Base-by-base conservation (phyloP, 2,113 vertebrate genomes). In the Pedionomus torquatus region DNA sequence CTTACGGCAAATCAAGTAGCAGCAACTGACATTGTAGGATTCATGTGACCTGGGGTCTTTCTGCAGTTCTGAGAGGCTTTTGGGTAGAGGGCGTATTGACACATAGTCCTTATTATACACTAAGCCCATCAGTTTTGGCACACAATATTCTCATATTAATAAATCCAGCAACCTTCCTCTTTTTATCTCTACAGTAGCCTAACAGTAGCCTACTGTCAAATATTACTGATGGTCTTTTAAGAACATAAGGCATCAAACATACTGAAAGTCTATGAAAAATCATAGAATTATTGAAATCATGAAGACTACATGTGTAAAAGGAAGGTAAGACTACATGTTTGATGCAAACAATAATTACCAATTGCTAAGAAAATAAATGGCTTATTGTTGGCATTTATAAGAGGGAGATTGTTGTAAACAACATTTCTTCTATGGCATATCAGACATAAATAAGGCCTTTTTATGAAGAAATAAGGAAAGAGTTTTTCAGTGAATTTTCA, bases 1-100 rank as follows among this genome's bases (percentile, higher is more conserved):
- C 75, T 75, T 91, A 93, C 93, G 48, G 78, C 31, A 94, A 91
- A 93, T 87, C 75, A 91, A 68, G 33, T 52, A 85, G 66, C 26
- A 87, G 49, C 57, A 68, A 24, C n/a, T 69, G 63, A 70, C 63
- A 89, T 17, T 20, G 31, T 19, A 33, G 65, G 44, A 57, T 52
- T 75, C 71, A 61, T 25, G n/a, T 2, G 9, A 65, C 37, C 78
- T 79, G 63, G 33, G 52, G 26, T 79, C 35, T 66, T 69, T 33
- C 57, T 55, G 43, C 31, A 5, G 7, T 89, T 87, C 39, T 64
- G 48, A 48, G 26, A 82, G 25, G 13, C 39, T 76, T 69, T 69
- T 57, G 26, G 23, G 30, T 35, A 33, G 60, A 79, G 17, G 1
- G 0, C 49, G 17, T 41, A 46, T 25, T 39, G 37, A 23, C 28